A percentile compares a stretch with the other conserved stretches of the same genome.
phyloP scores from a whole-genome alignment of 2,888 invertebrate genomes.

The Hyles lineata region DNA sequence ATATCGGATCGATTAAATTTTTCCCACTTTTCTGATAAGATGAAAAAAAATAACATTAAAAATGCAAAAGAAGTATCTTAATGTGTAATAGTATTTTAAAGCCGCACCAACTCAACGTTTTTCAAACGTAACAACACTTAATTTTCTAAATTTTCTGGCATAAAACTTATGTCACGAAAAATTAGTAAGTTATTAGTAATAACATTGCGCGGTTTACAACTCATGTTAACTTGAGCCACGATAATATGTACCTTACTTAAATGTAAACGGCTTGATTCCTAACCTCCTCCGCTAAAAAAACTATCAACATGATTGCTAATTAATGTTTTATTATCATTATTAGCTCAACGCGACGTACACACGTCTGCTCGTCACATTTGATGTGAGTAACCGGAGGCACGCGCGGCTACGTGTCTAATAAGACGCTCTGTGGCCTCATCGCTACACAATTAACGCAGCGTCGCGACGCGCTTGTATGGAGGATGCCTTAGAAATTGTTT shows the following conservation, averaged over 20 bases:
- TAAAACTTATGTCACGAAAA: too few species aligned
- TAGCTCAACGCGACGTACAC: slow-evolving; percentile 22
- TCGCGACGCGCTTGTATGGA: slow-evolving; percentile 52
- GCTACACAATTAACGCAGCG: slow-evolving; percentile 69
- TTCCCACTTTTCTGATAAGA: not conserved
- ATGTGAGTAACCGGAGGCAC: slow-evolving; percentile 61
- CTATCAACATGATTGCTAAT: slow-evolving; percentile 10
- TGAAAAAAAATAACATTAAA: not conserved
- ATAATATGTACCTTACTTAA: too few species aligned
- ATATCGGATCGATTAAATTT: not conserved
- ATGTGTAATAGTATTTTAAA: too few species aligned
- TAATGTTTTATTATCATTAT: slow-evolving; percentile 16
- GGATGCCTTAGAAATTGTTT: slow-evolving; percentile 45
- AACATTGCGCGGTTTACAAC: too few species aligned
- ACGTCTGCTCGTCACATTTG: slow-evolving; percentile 54
- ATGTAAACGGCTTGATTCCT: too few species aligned
- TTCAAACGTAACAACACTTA: not conserved
- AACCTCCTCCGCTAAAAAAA: too few species aligned
- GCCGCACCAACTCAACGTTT: not conserved
- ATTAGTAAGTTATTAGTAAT: too few species aligned
- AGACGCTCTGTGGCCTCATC: slow-evolving; percentile 70
- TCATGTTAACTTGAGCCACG: too few species aligned
- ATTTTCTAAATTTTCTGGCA: too few species aligned
- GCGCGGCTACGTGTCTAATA: slow-evolving; percentile 77
- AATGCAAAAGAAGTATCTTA: too few species aligned